phyloP scores from a whole-genome alignment of 2,113 vertebrate genomes.

The Corythoichthys haematopterus region DNA sequence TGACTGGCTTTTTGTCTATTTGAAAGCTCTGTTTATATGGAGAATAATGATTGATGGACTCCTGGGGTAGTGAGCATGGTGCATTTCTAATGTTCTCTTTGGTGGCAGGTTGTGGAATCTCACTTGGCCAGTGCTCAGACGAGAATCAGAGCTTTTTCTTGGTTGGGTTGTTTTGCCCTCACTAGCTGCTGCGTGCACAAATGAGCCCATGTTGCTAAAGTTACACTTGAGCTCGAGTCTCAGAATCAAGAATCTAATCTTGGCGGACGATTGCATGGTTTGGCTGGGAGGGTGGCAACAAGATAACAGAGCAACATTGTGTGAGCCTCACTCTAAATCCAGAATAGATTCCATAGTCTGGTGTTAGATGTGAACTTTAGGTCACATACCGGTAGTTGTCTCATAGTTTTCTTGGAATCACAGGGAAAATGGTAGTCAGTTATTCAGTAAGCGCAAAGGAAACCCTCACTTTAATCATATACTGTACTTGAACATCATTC shows the following conservation, averaged over 20 bases:
- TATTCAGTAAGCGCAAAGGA: background rate
- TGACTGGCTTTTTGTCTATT: constrained; percentile 65
- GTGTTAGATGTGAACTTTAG: constrained; percentile 44
- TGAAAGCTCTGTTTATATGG: constrained; percentile 66
- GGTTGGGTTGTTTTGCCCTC: constrained; percentile 61
- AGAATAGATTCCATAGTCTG: constrained; percentile 36
- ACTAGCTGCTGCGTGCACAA: constrained; percentile 49
- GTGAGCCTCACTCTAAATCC: constrained; percentile 33
- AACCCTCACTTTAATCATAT: background rate
- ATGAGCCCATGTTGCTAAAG: constrained; percentile 31
- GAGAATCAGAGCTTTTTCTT: constrained; percentile 58
- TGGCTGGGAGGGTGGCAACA: constrained; percentile 54
- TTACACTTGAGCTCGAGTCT: constrained; percentile 25
- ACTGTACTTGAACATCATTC: background rate
- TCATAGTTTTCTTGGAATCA: constrained; percentile 13
- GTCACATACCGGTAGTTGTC: constrained; percentile 32
- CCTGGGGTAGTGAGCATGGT: constrained; percentile 39
- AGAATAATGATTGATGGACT: constrained; percentile 70
- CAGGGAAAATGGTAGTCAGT: background rate
- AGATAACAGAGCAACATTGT: constrained; percentile 15
- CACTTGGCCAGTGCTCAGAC: constrained; percentile 50
- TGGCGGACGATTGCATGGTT: constrained; percentile 27
- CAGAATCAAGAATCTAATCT: constrained; percentile 50
- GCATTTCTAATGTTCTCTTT: constrained; percentile 47
- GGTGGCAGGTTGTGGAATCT: constrained; percentile 47